A percentile compares a stretch with the other conserved stretches of the same genome.
These are phyloP conservation scores for Nasalis larvatus DNA, from an alignment of 2,113 vertebrate genomes.

Conservation along the genomic window DNA sequence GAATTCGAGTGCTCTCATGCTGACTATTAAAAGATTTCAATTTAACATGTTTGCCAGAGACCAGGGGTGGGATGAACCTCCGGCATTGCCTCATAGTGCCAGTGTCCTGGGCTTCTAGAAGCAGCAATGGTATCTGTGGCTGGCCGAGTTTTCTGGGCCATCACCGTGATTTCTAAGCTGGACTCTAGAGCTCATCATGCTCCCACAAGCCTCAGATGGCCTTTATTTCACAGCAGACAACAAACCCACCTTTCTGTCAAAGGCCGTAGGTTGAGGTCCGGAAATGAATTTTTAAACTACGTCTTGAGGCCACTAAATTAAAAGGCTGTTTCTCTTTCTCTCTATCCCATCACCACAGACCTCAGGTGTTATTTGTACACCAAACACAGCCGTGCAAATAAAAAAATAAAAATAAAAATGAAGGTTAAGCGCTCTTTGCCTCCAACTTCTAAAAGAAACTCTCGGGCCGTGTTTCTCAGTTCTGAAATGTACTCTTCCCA, in stretches of 20 bases:
- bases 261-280: background rate
- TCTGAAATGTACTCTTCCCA: background rate
- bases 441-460: background rate
- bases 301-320: background rate
- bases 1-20: background rate
- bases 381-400: background rate
- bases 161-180: background rate
- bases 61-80: background rate
- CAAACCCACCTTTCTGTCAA: background rate
- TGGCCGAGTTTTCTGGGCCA: background rate
- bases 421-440: background rate
- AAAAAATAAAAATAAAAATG: background rate
- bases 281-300: background rate
- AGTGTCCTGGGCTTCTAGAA: background rate
- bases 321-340: background rate
- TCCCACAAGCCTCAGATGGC: background rate
- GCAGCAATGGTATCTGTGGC: background rate
- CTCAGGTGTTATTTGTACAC: background rate
- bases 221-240: background rate
- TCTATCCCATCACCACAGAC: background rate
- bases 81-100: rapidly evolving
- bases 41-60: background rate
- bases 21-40: background rate
- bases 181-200: too few relatives aligned
- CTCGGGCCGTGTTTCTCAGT: background rate